Conservation (phyloP, 2,888 invertebrate species). For the Drosophila lutescens region DNA sequence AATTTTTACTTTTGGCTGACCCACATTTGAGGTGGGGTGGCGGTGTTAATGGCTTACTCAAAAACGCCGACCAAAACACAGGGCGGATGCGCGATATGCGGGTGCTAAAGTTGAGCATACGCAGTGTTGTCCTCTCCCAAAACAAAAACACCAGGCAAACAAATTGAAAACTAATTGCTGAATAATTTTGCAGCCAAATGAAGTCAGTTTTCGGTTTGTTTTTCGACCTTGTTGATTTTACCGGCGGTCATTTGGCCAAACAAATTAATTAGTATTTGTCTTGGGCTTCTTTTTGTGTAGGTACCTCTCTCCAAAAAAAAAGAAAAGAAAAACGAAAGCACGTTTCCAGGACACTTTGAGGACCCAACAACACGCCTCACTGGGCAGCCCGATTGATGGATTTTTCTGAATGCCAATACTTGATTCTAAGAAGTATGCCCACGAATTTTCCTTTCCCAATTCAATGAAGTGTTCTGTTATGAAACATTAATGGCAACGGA, state of each 20-base stretch:
- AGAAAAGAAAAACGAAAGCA: constrained; percentile 2
- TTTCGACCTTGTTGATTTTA: constrained; percentile 26
- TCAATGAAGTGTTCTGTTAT: constrained; percentile 43
- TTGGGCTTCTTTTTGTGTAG: constrained; percentile 22
- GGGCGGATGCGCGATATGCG: constrained; percentile 50
- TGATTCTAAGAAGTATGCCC: constrained; percentile 45
- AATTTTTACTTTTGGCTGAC: constrained; percentile 44
- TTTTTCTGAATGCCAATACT: constrained; percentile 37
- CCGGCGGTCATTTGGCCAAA: constrained; percentile 23
- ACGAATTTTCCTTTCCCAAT: constrained; percentile 36
- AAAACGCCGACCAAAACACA: constrained; percentile 28
- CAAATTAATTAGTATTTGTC: constrained; percentile 63
- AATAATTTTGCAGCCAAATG: constrained; percentile 41
- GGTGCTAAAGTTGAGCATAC: constrained; percentile 43
- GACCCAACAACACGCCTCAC: constrained; percentile 24
- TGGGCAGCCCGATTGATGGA: constrained; percentile 50
- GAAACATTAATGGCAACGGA: constrained; percentile 25
- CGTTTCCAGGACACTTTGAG: constrained; percentile 39
- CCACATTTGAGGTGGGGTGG: constrained; percentile 48
- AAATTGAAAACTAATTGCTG: constrained; percentile 75
- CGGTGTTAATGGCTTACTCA: constrained; percentile 43
- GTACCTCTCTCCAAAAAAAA: too few species aligned
- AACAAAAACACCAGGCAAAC: constrained; percentile 18
- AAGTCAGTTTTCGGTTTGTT: constrained; percentile 21
- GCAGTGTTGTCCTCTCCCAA: constrained; percentile 17